Base-by-base conservation (phyloP, 2,888 invertebrate genomes). In the Petrophora chlorosata region DNA sequence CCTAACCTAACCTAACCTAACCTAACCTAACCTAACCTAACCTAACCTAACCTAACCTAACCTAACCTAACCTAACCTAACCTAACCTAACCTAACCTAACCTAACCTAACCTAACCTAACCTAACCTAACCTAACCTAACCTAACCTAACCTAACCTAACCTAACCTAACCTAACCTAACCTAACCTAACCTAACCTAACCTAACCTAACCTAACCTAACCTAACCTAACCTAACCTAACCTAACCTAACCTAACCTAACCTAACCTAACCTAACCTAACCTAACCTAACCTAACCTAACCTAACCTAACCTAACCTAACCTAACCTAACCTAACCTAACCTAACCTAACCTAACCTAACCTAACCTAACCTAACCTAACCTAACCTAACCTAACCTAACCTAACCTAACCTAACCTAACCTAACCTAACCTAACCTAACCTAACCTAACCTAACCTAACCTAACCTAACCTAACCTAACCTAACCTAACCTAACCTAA, bases 231-330 rank as follows among this genome's bases (percentile, higher is more conserved):
- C 40, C 36, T 38, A 52, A 53, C 41, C 42, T 33, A 49, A 43
- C 43, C 48, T 45, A 48, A 48, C 43, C 53, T 17, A 17, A 17
- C 17, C 17, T 17, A 17, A 17, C 17, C 17, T 17, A 17, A 49
- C 53, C 53, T 44, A 59, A 43, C 47, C 35, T 39, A 40, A 44
- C 40, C 39, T 36, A 51, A 41, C 40, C 39, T 34, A 34, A 34
- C 34, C 34, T 34, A 44, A 50, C 46, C 46, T 60, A 60, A 60
- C 60, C 60, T 60, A 60, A 60, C 60, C 60, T 60, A 60, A 60
- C 60, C 60, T 60, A 60, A 60, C 59, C 60, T 60, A 60, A 60
- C 60, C 60, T 60, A 60, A 60, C 60, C 56, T 54, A 39, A 39
- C 40, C 39, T 39, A 39, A 34, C 38, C 38, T 32, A 40, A 34